phyloP scores from a whole-genome alignment of 2,797 vertebrate species.

The Brachyrhaphis roseni region DNA sequence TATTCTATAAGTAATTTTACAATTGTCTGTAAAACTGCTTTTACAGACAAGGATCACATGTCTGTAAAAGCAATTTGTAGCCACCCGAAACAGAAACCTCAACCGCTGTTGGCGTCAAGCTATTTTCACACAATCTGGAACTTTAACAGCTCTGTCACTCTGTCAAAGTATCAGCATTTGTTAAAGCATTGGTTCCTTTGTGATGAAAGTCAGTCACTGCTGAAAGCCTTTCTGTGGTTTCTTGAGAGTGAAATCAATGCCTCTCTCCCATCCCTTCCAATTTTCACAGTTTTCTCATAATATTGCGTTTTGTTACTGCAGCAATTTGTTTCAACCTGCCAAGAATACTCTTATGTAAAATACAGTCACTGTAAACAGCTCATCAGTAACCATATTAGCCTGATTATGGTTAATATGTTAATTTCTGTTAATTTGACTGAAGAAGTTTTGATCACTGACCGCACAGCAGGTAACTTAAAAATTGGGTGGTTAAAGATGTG shows the following conservation, averaged over 20 bases:
- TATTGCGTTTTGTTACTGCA: background rate
- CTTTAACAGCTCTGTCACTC: background rate
- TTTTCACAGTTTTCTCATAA: background rate
- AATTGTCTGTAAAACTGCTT: too few species aligned
- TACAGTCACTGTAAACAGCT: background rate
- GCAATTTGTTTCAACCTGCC: background rate
- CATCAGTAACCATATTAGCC: background rate
- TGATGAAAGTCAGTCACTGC: background rate
- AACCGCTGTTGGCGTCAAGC: background rate
- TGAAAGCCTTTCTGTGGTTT: background rate
- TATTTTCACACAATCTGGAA: background rate
- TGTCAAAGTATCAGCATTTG: background rate
- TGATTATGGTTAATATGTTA: too few species aligned
- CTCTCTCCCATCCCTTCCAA: background rate
- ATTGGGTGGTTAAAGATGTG: background rate
- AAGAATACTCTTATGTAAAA: background rate
- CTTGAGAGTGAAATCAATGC: background rate
- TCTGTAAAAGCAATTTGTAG: too few species aligned
- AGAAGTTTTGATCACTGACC: background rate
- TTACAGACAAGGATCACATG: background rate
- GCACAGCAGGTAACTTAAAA: background rate
- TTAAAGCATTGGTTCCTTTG: background rate
- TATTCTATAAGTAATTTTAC: too few species aligned
- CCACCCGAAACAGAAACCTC: background rate
- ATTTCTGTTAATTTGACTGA: background rate